Evolutionary conservation across 2,797 vertebrate species (phyloP).

Genomic region (Antrozous pallidus): DNA sequence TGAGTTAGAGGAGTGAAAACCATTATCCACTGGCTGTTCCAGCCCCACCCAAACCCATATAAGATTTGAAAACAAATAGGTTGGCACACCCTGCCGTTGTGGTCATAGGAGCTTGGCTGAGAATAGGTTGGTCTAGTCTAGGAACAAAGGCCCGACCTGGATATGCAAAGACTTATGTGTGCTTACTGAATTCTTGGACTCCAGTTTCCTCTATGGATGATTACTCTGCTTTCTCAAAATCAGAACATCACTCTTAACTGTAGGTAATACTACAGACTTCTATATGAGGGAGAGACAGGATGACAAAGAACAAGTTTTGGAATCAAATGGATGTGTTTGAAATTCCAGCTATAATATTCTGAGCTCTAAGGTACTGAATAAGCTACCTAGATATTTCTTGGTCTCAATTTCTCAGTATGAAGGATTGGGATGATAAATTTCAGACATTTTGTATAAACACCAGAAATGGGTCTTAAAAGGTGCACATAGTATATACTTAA

Average conservation of each 20-base stretch:
- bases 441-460: neutral
- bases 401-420: neutral
- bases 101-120: neutral
- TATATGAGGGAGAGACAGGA: neutral
- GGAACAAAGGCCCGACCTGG: accelerated
- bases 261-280: neutral
- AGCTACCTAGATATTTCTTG: neutral
- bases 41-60: neutral
- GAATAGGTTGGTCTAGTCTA: neutral
- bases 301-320: neutral
- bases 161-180: neutral
- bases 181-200: neutral
- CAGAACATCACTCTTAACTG: neutral
- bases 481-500: neutral
- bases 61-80: neutral
- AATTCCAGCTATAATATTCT: neutral
- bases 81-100: neutral
- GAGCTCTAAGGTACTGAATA: neutral
- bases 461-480: neutral
- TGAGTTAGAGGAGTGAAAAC: neutral
- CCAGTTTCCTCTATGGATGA: neutral
- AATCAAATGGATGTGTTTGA: neutral
- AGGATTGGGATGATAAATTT: neutral
- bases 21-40: neutral
- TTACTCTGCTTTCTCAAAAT: neutral